A percentile compares a stretch with the other conserved stretches of the same genome.
Evolutionary conservation across 2,888 invertebrate species (phyloP).

Genomic region (Ganaspis brasiliensis): DNA sequence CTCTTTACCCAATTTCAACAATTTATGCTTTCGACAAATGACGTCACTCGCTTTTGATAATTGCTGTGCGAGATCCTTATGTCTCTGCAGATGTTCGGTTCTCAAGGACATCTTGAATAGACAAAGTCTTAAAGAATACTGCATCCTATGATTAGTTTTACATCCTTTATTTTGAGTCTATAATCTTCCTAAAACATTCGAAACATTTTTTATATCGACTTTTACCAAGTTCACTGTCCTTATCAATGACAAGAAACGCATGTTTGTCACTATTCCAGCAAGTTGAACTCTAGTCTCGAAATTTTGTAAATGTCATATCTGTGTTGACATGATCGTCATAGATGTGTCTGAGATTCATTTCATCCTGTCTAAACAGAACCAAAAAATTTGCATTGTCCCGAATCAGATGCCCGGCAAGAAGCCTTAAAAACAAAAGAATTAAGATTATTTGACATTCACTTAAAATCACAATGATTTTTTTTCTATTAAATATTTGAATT

Average conservation of each 20-base stretch:
- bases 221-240: constrained; percentile 64
- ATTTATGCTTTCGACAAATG: constrained; percentile 49
- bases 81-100: constrained; percentile 1
- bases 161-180: background rate
- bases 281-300: constrained; percentile 63
- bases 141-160: background rate
- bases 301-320: background rate
- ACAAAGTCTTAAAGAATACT: constrained; percentile 45
- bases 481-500: too few species aligned
- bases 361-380: background rate
- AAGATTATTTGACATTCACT: too few species aligned
- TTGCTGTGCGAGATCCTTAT: constrained; percentile 46
- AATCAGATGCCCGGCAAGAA: too few species aligned
- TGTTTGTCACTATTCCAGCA: constrained; percentile 70
- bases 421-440: too few species aligned
- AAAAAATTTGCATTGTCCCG: constrained; percentile 20
- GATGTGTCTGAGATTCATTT: background rate
- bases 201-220: constrained; percentile 72
- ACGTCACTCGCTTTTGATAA: constrained; percentile 49
- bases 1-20: too few species aligned
- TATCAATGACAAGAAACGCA: constrained; percentile 69
- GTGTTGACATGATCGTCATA: background rate
- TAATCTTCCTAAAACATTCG: constrained; percentile 56
- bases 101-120: background rate
- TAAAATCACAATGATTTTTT: too few species aligned